Evolutionary conservation across 2,888 invertebrate genomes (phyloP), one percentile per base, ranked within the genome.

Genomic region (Metallyticus violacea): DNA sequence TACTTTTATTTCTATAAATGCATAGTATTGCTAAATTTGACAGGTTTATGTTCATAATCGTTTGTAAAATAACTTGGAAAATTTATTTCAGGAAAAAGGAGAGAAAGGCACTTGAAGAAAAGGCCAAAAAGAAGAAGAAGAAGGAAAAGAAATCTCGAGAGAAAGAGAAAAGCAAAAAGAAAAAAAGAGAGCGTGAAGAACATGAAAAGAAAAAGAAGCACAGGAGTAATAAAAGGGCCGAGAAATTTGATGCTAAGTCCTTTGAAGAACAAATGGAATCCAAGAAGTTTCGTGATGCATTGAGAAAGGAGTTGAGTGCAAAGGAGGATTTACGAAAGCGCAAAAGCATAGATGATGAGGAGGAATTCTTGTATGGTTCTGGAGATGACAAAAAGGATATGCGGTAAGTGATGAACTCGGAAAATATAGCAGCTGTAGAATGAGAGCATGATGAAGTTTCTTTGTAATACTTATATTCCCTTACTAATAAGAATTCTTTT

Each of bases 141-240:
- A 92, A 92, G 79, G 93, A 93, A 90, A 79, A 88, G 6, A 85
- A 86, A 77, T 88, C 88, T 25, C 88, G 87, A 30, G 85, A 87
- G 28, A 30, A 85, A 78, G 89, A 89, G 79, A 94, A 95, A 91
- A 95, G 94, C 91, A 96, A 96, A 91, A 95, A 96, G 91, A 94
- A 95, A 91, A 95, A 95, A 91, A 94, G 95, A 87, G 96, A 96
- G 89, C 94, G 95, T 89, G 94, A 94, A 88, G 94, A 94, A 87
- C 93, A 94, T 86, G 95, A 96, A 89, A 95, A 93, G 26, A 92
- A 93, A 89, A 92, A 93, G 89, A 92, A 92, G 89, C 91, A 28
- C 93, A 93, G 89, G 62, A 86, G 88, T 78, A 85, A 80, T 40
- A 89, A 89, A 85, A 88, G 89, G 26, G 87, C 88, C 22, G 90